phyloP scores from a whole-genome alignment of 2,113 vertebrate species.

The Chloebia gouldiae region DNA sequence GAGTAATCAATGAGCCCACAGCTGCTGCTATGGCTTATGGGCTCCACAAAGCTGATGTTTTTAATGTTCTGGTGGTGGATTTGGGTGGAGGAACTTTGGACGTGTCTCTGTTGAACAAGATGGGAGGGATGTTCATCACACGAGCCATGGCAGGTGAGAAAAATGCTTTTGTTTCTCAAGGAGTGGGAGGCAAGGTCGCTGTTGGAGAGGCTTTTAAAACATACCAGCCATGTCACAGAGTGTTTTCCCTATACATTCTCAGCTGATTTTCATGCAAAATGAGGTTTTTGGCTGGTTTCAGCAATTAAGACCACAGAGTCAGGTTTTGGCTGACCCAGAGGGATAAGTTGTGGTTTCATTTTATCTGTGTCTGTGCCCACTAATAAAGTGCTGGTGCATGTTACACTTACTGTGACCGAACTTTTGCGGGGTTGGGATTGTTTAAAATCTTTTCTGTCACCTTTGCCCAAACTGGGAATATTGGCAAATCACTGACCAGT shows the following conservation, averaged over 20 bases:
- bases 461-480: background rate
- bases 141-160: slow-evolving; percentile 94
- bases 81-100: slow-evolving; percentile 95
- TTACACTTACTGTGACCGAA: background rate
- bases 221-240: background rate
- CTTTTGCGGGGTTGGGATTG: background rate
- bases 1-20: slow-evolving; percentile 95
- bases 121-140: slow-evolving; percentile 97
- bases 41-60: slow-evolving; percentile 92
- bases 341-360: background rate
- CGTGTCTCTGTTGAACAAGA: slow-evolving; percentile 94
- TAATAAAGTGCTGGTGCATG: background rate
- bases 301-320: background rate
- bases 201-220: background rate
- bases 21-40: slow-evolving; percentile 98
- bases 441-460: background rate
- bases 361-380: background rate
- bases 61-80: slow-evolving; percentile 94
- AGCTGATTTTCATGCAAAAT: background rate
- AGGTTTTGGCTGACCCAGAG: background rate
- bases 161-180: background rate
- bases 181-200: rapidly evolving
- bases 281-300: background rate
- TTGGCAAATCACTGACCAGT: background rate
- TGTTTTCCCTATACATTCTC: background rate